Evolutionary conservation across 2,113 vertebrate species (phyloP).

Genomic region (Bucco capensis): DNA sequence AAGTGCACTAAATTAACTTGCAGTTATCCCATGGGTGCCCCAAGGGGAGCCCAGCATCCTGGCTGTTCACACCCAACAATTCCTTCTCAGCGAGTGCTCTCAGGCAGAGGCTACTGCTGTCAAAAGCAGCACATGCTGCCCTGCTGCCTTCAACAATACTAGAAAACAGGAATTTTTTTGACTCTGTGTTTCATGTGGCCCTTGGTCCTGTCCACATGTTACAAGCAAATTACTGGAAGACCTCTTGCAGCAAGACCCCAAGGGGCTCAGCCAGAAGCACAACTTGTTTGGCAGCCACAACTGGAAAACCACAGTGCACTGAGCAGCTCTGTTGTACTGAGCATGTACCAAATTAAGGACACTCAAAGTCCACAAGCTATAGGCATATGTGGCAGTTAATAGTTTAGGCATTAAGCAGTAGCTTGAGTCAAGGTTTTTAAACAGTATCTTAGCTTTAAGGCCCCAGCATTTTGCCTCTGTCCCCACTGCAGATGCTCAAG

Average conservation of each 20-base stretch:
- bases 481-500: neutral
- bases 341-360: neutral
- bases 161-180: neutral
- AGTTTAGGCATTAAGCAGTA: neutral
- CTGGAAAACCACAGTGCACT: neutral
- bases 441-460: neutral
- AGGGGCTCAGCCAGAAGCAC: neutral
- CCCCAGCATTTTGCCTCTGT: neutral
- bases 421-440: neutral
- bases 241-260: neutral
- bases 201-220: accelerated
- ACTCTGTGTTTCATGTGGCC: neutral
- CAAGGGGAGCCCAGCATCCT: neutral
- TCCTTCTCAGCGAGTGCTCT: accelerated
- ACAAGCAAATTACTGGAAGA: neutral
- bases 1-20: no score
- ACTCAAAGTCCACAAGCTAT: accelerated
- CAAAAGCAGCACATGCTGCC: neutral
- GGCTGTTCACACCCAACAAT: neutral
- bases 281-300: neutral
- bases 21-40: no score
- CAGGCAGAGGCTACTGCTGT: neutral
- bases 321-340: neutral
- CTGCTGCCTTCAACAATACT: neutral
- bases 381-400: neutral